Percentiles rank a stretch among this genome's conserved stretches.
phyloP scores from a whole-genome alignment of 1,140 invertebrate genomes.

The Magallana angulata region DNA sequence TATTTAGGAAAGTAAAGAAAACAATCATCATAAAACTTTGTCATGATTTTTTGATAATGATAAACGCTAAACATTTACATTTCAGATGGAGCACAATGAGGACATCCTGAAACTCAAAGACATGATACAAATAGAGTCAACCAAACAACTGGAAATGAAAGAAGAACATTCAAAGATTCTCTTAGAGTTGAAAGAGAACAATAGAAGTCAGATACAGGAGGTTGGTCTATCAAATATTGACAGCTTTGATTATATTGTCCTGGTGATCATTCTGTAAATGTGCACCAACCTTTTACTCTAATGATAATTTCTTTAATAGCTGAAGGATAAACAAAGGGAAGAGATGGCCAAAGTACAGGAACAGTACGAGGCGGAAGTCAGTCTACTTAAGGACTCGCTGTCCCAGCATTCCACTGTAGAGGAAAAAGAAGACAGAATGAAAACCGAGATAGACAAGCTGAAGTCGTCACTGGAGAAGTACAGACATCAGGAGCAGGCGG shows the following conservation, averaged over 20 bases:
- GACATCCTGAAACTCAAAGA: constrained; percentile 1
- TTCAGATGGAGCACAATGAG: background rate
- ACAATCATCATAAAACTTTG: too few relatives aligned
- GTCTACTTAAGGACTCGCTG: constrained; percentile 1
- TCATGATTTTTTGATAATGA: too few relatives aligned
- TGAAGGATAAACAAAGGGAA: background rate
- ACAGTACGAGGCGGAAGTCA: background rate
- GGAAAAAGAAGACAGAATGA: background rate
- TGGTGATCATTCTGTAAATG: background rate
- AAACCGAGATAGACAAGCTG: background rate
- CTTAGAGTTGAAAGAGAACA: constrained; percentile 1
- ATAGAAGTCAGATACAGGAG: background rate
- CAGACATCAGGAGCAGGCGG: background rate
- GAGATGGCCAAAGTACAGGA: background rate
- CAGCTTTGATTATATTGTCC: too few relatives aligned
- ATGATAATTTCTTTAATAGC: too few relatives aligned
- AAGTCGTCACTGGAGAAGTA: background rate
- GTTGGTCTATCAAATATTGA: background rate
- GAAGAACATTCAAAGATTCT: background rate
- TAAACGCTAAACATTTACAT: too few relatives aligned
- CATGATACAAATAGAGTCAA: background rate
- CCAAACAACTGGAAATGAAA: constrained; percentile 4
- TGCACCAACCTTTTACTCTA: too few relatives aligned
- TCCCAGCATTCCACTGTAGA: constrained; percentile 15
- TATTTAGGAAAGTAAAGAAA: too few relatives aligned